phyloP scores from a whole-genome alignment of 2,888 invertebrate species.

The Ochropleura leucogaster region DNA sequence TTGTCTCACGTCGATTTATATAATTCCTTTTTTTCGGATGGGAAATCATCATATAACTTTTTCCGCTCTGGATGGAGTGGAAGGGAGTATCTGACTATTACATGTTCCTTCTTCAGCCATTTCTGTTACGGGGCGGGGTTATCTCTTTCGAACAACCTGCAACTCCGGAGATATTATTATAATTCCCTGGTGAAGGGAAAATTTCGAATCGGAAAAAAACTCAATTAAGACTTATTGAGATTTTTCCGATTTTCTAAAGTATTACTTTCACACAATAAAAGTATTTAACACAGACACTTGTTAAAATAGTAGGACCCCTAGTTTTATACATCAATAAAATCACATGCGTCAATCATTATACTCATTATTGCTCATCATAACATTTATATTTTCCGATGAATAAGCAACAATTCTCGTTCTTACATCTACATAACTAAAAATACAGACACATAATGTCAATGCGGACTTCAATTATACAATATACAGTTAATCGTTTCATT shows the following conservation, averaged over 20 bases:
- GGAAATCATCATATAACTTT: background rate
- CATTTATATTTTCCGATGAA: background rate
- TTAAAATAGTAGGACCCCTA: background rate
- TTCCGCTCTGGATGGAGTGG: background rate
- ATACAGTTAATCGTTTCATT: constrained; percentile 39
- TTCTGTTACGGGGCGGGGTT: too few species aligned
- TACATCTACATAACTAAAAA: background rate
- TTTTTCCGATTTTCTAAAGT: too few species aligned
- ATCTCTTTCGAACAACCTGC: too few species aligned
- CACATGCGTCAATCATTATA: background rate
- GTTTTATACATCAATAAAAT: background rate
- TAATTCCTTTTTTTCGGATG: background rate
- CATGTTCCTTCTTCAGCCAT: too few species aligned
- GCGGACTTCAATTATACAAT: constrained; percentile 38
- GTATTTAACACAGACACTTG: background rate
- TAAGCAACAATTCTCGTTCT: background rate
- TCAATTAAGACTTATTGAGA: too few species aligned
- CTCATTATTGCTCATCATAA: constrained; percentile 9
- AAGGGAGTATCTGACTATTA: too few species aligned
- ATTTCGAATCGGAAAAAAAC: too few species aligned
- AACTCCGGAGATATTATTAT: too few species aligned
- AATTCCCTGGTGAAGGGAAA: too few species aligned
- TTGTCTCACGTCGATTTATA: background rate
- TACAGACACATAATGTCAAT: constrained; percentile 20
- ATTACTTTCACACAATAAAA: background rate